These are phyloP conservation scores for Pseudanteris insignis DNA, from an alignment of 2,888 invertebrate species.

Conservation along the genomic window DNA sequence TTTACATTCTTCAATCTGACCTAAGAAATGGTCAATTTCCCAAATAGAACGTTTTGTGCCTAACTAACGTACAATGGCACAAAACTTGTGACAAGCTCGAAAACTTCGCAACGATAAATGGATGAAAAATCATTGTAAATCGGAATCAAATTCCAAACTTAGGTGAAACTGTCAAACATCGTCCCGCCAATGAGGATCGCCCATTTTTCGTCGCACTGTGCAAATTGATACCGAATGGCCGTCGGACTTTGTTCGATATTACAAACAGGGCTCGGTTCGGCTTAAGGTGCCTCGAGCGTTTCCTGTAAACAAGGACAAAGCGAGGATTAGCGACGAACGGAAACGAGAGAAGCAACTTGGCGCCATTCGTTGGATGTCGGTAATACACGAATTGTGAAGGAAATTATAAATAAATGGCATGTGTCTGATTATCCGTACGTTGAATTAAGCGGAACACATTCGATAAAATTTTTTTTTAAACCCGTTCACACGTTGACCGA, in stretches of 20 bases:
- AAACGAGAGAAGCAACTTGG: conserved; percentile 20
- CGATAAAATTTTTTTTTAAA: background rate
- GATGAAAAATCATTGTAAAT: conserved; percentile 2
- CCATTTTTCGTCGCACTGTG: conserved; percentile 8
- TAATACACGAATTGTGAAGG: conserved; percentile 20
- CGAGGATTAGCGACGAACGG: conserved; percentile 24
- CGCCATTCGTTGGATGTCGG: conserved; percentile 37
- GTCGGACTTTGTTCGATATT: conserved; percentile 22
- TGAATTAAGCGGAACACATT: conserved; percentile 14
- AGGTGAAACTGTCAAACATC: conserved; percentile 12
- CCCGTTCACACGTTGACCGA: background rate
- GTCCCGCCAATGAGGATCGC: conserved; percentile 7
- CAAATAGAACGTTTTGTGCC: too few relatives aligned
- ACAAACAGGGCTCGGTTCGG: conserved; percentile 10
- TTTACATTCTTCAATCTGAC: background rate
- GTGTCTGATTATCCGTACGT: conserved; percentile 18
- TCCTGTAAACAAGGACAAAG: conserved; percentile 38
- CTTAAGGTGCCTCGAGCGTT: conserved; percentile 32
- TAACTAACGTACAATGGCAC: too few relatives aligned
- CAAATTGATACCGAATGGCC: conserved; percentile 12
- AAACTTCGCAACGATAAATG: conserved; percentile 6
- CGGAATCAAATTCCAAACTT: background rate
- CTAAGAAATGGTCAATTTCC: too few relatives aligned
- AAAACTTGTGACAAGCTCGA: too few relatives aligned
- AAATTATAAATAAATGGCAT: conserved; percentile 32